Evolutionary conservation across 2,888 invertebrate genomes (phyloP), one percentile per base, ranked within the genome.

Genomic region (Tenthredo scrophulariae): DNA sequence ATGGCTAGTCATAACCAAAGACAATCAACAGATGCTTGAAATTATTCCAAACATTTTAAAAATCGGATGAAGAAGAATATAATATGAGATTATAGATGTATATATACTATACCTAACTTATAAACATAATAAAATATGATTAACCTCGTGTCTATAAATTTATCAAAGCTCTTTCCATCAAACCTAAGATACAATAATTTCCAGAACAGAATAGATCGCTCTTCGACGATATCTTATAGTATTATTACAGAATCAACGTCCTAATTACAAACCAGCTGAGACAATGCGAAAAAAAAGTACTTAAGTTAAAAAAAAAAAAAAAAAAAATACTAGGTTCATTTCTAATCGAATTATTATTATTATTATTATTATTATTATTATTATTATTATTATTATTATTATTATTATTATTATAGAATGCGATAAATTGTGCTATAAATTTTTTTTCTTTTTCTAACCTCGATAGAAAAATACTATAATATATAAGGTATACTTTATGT

Each of bases 121-220:
- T 62, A 33, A 29, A 67, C 67, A 33, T 67, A 33, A 22, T 26
- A 26, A 26, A 22, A 62, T 26, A 26, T 9, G 9, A 18, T 22
- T 22, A 62, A 50, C 18, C 50, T 62, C 26, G 22, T 26, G 10
- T 2, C 10, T 62, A 3, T 62, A 3, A 67, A 33, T 33, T 67
- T 67, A 46, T 67, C 6, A 7, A 7, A 15, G 9, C 6, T 0
- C 4, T 13, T 67, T 29, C 18, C 67, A 33, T 67, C 6, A 18
- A 67, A 7, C 33, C 67, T 67, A 26, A 67, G 67, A 67, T 33
- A 67, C 13, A 33, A 67, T 67, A 67, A 67, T 67, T 33, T 67
- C 18, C 26, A 18, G 15, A 26, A 33, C 18, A 15, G 33, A n/a
- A n/a, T 67, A 67, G 33, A 67, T 67, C 67, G 13, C 67, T 67